Evolutionary conservation across 1,140 invertebrate species (phyloP).

Genomic region (Drosophila willistoni): DNA sequence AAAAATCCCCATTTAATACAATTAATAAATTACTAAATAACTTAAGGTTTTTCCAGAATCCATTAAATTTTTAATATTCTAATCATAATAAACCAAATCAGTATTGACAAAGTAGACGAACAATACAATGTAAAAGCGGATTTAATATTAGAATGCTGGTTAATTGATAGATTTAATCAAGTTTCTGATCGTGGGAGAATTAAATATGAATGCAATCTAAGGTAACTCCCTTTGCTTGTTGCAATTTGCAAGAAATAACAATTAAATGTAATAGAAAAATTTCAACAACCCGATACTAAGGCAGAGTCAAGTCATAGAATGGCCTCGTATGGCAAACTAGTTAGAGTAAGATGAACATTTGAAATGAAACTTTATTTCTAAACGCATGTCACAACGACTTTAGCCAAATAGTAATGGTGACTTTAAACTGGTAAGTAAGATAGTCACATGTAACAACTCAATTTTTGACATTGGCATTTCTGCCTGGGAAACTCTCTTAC

Average conservation of each 20-base stretch:
- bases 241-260: conserved; percentile 3
- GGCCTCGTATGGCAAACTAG: background rate
- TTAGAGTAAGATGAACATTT: background rate
- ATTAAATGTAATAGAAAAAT: background rate
- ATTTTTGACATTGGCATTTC: conserved; percentile 75
- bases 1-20: no score
- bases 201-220: background rate
- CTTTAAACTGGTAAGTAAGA: conserved; percentile 11
- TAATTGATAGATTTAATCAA: background rate
- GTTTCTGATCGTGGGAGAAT: background rate
- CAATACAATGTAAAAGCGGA: background rate
- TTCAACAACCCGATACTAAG: background rate
- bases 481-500: conserved; percentile 61
- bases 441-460: conserved; percentile 36
- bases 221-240: conserved; percentile 2
- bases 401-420: no score
- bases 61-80: no score
- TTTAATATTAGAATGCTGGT: background rate
- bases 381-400: background rate
- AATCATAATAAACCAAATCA: no score
- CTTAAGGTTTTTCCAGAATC: no score
- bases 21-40: no score
- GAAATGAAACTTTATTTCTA: background rate
- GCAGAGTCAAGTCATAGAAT: background rate
- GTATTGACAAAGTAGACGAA: no score